A percentile compares a stretch with the other conserved stretches of the same genome.
Evolutionary conservation across 1,140 invertebrate species (phyloP).

Genomic region (Brevipalpus yothersi): DNA sequence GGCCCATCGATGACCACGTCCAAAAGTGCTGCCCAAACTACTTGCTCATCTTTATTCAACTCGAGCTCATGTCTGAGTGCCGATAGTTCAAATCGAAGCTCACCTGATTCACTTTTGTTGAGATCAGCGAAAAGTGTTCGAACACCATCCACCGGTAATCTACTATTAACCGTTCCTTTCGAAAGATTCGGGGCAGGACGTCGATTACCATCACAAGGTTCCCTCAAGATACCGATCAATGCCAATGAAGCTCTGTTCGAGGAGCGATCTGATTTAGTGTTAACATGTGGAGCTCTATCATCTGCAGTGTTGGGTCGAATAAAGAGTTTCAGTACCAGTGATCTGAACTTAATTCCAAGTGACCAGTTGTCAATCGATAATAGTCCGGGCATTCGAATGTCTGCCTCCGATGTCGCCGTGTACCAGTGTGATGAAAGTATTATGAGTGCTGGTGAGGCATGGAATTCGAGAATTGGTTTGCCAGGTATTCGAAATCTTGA

Average conservation of each 20-base stretch:
- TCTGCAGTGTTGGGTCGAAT: conserved; percentile 37
- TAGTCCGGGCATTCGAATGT: too few relatives aligned
- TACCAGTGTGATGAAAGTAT: too few relatives aligned
- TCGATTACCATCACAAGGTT: neutral
- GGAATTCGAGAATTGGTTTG: neutral
- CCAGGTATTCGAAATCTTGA: conserved; percentile 23
- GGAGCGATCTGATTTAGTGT: conserved; percentile 44
- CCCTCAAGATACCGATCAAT: conserved; percentile 19
- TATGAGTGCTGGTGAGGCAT: neutral
- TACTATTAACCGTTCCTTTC: neutral
- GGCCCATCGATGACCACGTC: neutral
- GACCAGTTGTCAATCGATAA: too few relatives aligned
- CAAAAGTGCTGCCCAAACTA: neutral
- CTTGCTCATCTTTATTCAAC: neutral
- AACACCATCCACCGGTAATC: neutral
- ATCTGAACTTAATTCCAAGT: conserved; percentile 24
- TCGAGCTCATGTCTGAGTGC: neutral
- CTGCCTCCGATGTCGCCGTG: too few relatives aligned
- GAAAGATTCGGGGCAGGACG: neutral
- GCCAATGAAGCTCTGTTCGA: conserved; percentile 35
- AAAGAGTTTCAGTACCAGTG: conserved; percentile 51
- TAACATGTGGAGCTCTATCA: conserved; percentile 44
- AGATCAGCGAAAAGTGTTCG: neutral
- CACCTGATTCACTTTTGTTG: neutral
- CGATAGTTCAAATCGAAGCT: neutral